Evolutionary conservation across 2,888 invertebrate genomes (phyloP).

Genomic region (Eupithecia exiguata): DNA sequence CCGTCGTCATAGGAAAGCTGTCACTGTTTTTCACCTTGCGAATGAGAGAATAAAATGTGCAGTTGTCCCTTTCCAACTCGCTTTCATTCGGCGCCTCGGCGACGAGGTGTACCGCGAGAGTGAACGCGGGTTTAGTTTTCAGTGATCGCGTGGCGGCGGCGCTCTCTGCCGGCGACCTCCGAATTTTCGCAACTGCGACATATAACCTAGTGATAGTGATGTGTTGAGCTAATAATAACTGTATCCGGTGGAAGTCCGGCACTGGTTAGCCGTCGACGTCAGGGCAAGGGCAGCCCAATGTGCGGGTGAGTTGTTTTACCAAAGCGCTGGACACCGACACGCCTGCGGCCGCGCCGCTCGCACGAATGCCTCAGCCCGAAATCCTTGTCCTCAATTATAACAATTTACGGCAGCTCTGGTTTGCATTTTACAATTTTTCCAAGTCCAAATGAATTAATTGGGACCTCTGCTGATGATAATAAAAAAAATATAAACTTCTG

Average conservation of each 20-base stretch:
- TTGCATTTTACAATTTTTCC: slow-evolving; percentile 66
- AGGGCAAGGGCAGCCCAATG: slow-evolving; percentile 57
- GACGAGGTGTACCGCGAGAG: slow-evolving; percentile 54
- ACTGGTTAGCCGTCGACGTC: slow-evolving; percentile 51
- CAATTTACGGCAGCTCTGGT: slow-evolving; percentile 72
- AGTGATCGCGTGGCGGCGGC: slow-evolving; percentile 76
- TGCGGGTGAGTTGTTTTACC: slow-evolving; percentile 65
- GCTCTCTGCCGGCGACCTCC: slow-evolving; percentile 78
- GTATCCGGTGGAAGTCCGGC: slow-evolving; percentile 62
- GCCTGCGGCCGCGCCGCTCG: slow-evolving; percentile 51
- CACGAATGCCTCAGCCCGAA: slow-evolving; percentile 59
- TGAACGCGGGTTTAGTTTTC: slow-evolving; percentile 75
- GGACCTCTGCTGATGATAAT: slow-evolving; percentile 32
- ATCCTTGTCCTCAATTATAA: slow-evolving; percentile 81
- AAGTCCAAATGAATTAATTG: slow-evolving; percentile 48
- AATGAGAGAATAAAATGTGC: slow-evolving; percentile 76
- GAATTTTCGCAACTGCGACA: slow-evolving; percentile 64
- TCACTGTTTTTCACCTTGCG: slow-evolving; percentile 61
- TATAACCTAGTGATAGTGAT: slow-evolving; percentile 76
- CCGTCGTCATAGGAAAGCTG: slow-evolving; percentile 63
- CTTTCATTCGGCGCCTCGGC: slow-evolving; percentile 64
- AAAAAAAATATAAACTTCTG: neutral
- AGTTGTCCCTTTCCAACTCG: slow-evolving; percentile 75
- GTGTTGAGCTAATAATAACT: slow-evolving; percentile 62
- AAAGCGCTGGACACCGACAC: slow-evolving; percentile 49